Evolutionary conservation across 1,140 invertebrate genomes (phyloP), one percentile per base, ranked within the genome.

Genomic region (Musca vetustissima): DNA sequence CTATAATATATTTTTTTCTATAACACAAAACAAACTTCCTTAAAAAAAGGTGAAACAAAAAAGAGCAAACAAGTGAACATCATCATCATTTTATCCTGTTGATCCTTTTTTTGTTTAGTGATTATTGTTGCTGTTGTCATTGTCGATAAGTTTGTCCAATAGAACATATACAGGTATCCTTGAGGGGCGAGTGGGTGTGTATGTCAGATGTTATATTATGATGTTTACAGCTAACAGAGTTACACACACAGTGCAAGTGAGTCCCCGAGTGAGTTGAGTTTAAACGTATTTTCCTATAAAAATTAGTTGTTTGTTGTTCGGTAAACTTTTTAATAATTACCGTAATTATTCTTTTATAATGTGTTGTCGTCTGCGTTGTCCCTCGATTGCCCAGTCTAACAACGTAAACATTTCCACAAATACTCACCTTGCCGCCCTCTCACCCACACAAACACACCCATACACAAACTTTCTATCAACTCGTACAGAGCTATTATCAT

Each of bases 281-380:
- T 61, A 61, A 61, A 61, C 57, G 57, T 61, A 61, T 61, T 61
- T 61, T 61, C 57, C 57, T 61, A 61, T 61, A 61, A 61, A 52
- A 61, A 61, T 61, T 61, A 61, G 57, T 61, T 61, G n/a, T 43
- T 59, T 59, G 28, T 59, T 59, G 57, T 59, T 61, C 21, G 28
- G 57, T 36, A 61, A 61, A 61, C 57, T 61, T 61, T 61, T 61
- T 61, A 61, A 61, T 61, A 61, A 61, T 61, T 61, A 61, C 57
- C n/a, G 57, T 61, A 61, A 61, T 61, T 61, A 61, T 61, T 36
- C 57, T 61, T 32, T 61, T 61, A 61, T 61, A 61, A 61, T 61
- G 57, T 61, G 28, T 61, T 28, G 28, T 21, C 43, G 57, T 61
- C 43, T 43, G 36, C 36, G 6, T 13, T 4, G 36, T 11, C n/a